Evolutionary conservation across 2,888 invertebrate genomes (phyloP).

Genomic region (Thymelicus acteon): DNA sequence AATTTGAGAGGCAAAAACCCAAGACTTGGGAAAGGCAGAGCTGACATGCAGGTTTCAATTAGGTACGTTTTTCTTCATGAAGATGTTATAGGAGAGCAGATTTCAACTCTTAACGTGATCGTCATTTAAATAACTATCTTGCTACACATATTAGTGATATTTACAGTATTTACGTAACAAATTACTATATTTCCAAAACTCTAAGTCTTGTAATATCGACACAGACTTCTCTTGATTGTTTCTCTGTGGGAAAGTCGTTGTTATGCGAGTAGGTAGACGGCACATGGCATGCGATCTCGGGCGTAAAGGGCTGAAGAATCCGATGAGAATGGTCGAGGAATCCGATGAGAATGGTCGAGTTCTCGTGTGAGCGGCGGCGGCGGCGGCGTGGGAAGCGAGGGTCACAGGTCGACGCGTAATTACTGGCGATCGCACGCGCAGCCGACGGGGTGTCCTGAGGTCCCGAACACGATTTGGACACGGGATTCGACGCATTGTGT

Average conservation of each 20-base stretch:
- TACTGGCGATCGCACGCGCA: conserved; percentile 62
- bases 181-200: too few species aligned
- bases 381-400: conserved; percentile 71
- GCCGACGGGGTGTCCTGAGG: conserved; percentile 45
- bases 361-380: conserved; percentile 76
- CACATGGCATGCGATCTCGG: background rate
- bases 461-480: conserved; percentile 13
- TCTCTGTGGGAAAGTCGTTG: conserved; percentile 25
- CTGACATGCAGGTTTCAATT: too few species aligned
- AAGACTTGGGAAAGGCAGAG: too few species aligned
- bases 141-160: too few species aligned
- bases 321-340: conserved; percentile 70
- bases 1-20: too few species aligned
- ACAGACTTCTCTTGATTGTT: conserved; percentile 18
- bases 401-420: conserved; percentile 76
- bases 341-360: conserved; percentile 75
- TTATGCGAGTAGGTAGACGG: conserved; percentile 24
- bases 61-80: too few species aligned
- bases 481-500: background rate
- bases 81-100: too few species aligned
- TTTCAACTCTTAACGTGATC: too few species aligned
- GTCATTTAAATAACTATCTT: too few species aligned
- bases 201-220: conserved; percentile 38
- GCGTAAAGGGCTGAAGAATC: conserved; percentile 45
- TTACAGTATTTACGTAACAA: too few species aligned